phyloP scores from a whole-genome alignment of 2,888 invertebrate genomes.

The Sinhomidia bicolor region DNA sequence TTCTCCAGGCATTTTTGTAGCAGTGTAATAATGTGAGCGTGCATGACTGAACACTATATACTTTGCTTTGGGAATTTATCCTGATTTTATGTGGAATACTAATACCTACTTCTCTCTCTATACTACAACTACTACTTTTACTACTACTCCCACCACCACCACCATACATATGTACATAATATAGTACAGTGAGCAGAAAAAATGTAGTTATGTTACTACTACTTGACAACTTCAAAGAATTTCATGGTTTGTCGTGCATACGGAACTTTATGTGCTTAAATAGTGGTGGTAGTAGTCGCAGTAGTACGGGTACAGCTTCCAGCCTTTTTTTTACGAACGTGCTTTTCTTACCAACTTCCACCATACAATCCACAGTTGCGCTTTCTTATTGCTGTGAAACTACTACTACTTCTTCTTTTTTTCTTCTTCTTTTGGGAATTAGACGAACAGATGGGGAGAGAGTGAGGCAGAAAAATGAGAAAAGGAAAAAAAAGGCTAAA shows the following conservation, averaged over 20 bases:
- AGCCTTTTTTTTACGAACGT: conserved; percentile 11
- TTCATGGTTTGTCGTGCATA: conserved; percentile 16
- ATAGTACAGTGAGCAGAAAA: neutral
- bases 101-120: too few relatives aligned
- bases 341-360: conserved; percentile 19
- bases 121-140: too few relatives aligned
- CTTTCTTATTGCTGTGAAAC: conserved; percentile 25
- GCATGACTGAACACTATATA: neutral
- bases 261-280: conserved; percentile 10
- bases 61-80: neutral
- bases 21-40: neutral
- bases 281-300: too few relatives aligned
- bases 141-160: too few relatives aligned
- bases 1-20: neutral
- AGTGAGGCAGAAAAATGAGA: conserved; percentile 28
- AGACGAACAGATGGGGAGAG: conserved; percentile 12
- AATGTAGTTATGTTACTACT: neutral
- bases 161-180: too few relatives aligned
- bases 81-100: neutral
- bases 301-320: conserved; percentile 27
- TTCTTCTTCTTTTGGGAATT: conserved; percentile 38
- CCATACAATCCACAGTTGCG: neutral
- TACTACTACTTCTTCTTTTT: too few relatives aligned
- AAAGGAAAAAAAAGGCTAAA: conserved; percentile 31
- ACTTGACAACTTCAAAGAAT: conserved; percentile 32